phyloP scores from a whole-genome alignment of 2,888 invertebrate genomes.

The Lottia scabra region DNA sequence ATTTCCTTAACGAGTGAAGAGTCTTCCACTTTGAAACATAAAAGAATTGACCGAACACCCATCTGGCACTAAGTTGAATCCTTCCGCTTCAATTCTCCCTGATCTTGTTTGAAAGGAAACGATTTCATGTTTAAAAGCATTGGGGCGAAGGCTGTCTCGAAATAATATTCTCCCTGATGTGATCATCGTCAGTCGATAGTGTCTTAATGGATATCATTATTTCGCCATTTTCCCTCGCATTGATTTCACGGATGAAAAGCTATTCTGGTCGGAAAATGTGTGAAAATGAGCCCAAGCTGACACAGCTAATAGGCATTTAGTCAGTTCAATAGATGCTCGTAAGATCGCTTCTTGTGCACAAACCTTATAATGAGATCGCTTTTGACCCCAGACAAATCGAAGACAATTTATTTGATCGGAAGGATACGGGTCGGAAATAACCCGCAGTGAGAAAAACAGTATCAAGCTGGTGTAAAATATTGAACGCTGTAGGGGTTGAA shows the following conservation, averaged over 20 bases:
- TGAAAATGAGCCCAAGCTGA: slow-evolving; percentile 39
- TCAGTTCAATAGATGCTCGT: slow-evolving; percentile 33
- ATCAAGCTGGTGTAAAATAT: background rate
- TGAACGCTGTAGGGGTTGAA: background rate
- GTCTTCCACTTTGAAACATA: background rate
- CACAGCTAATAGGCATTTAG: slow-evolving; percentile 42
- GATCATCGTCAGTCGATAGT: slow-evolving; percentile 34
- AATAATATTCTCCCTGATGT: slow-evolving; percentile 27
- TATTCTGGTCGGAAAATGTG: slow-evolving; percentile 30
- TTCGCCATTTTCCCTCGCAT: slow-evolving; percentile 32
- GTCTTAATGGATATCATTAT: slow-evolving; percentile 40
- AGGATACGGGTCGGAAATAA: slow-evolving; percentile 4
- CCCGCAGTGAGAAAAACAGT: background rate
- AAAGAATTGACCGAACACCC: slow-evolving; percentile 3
- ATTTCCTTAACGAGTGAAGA: background rate
- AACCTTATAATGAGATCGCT: background rate
- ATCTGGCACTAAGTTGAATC: background rate
- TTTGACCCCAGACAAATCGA: slow-evolving; percentile 3
- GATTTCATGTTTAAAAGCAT: slow-evolving; percentile 28
- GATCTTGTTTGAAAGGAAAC: slow-evolving; percentile 35
- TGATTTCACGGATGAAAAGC: slow-evolving; percentile 35
- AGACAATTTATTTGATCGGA: background rate
- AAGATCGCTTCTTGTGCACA: slow-evolving; percentile 13
- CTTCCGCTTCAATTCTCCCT: slow-evolving; percentile 13
- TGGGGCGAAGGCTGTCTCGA: slow-evolving; percentile 11